Base-by-base conservation (phyloP, 2,888 invertebrate genomes). In the Pycnomerus fuliginosus region DNA sequence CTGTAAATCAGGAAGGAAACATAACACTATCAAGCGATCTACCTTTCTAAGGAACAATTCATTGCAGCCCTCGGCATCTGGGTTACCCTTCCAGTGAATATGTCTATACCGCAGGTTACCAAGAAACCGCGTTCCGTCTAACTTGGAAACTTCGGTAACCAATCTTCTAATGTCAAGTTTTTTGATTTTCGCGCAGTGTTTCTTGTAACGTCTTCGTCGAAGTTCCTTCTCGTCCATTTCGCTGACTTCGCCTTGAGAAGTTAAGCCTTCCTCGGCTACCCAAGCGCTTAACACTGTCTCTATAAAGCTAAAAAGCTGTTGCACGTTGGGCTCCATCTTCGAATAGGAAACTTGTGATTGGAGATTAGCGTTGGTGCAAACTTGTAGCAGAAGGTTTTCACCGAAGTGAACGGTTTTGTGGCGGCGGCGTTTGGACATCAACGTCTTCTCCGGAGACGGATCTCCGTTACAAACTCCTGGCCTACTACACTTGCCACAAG, bases 31-130 rank as follows among this genome's bases (percentile, higher is more conserved):
- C 8, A 7, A 20, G 28, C 13, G 10, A 28, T 2, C 15, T 76
- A 92, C 91, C 88, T 90, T 91, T 74, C 85, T 81, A 48, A 92
- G 80, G 75, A 93, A 92, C 62, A 85, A 78, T 72, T 90, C 90
- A 69, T 92, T 92, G 76, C 92, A 93, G 61, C 87, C 85, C 70
- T 88, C 88, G 41, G 90, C 86, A 70, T 89, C 88, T 44, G 90
- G 87, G 25, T 89, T 85, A 50, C 87, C 84, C 63, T 90, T 86
- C 84, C 88, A 90, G 72, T 91, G 90, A 61, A 86, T 82, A 70
- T 91, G 90, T 30, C 85, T 78, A 69, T 80, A 85, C 53, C 85
- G 75, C 31, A 85, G 77, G 64, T 83, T 85, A 30, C 85, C 85
- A 56, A 85, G 73, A 55, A 82, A 76, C 49, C 80, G 76, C 3